Base-by-base conservation (phyloP, 2,113 vertebrate species). In the Manacus vitellinus region DNA sequence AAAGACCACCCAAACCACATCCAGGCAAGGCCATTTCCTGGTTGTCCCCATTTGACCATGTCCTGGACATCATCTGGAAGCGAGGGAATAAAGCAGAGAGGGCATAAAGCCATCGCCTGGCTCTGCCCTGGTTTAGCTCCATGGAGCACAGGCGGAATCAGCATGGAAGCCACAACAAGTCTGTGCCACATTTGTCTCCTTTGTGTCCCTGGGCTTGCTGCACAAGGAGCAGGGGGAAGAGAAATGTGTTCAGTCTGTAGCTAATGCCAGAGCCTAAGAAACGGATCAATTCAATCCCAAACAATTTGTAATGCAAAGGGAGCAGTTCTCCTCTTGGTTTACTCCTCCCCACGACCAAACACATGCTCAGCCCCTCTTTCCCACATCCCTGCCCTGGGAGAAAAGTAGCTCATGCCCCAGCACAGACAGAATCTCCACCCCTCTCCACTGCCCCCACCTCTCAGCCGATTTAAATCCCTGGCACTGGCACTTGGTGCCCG, bases 211-310 rank as follows among this genome's bases (percentile, higher is more conserved):
- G 68, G 55, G 39, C 47, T 95, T 59, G 58, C 67, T 59, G 92
- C 72, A 39, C 55, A 39, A 88, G 92, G 72, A 84, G 44, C 55
- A 41, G n/a, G n/a, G 72, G 39, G 68, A 84, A 93, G 70, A 94
- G 94, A 88, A 97, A 93, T 68, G 70, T 75, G 76, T 61, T 81
- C 59, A 54, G 86, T 49, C 88, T 92, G 61, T 65, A 85, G 4
- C 65, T 66, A 94, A 86, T 43, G 91, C 86, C 83, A 82, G 80
- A 86, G 65, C 61, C 56, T 33, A 49, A 67, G 88, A 71, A 92
- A 85, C 18, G 68, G 80, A 96, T 95, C 91, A 76, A 28, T 84
- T 89, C 83, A 63, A 28, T 55, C 74, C 70, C n/a, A 5, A 81
- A 86, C 14, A 31, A 91, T 89, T 75, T 89, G 88, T 83, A 92